phyloP scores from a whole-genome alignment of 2,113 vertebrate species.

The Lycocorax pyrrhopterus region DNA sequence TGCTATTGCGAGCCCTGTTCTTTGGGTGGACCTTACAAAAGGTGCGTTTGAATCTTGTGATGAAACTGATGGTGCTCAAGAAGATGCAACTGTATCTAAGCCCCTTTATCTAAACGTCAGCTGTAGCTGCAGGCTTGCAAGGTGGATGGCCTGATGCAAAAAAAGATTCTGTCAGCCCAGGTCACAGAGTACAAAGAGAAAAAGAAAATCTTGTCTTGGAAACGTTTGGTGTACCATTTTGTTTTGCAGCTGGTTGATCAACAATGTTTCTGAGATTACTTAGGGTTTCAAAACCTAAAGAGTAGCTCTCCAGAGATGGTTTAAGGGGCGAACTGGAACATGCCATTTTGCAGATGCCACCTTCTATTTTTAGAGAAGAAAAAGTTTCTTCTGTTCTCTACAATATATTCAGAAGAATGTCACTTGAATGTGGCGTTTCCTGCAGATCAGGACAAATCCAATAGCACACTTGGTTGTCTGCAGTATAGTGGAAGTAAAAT shows the following conservation, averaged over 20 bases:
- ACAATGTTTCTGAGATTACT: not conserved
- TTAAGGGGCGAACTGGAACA: not conserved
- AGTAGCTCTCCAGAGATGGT: not conserved
- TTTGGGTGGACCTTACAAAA: not conserved
- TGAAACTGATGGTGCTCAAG: not conserved
- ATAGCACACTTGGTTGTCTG: not conserved
- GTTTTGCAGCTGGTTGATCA: not conserved
- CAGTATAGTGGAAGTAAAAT: not conserved
- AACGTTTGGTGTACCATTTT: not conserved
- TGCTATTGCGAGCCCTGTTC: not conserved
- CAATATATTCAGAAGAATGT: not conserved
- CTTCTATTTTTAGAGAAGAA: not conserved
- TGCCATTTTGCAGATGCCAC: not conserved
- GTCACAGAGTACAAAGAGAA: not conserved
- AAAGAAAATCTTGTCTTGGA: not conserved
- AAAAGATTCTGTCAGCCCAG: not conserved
- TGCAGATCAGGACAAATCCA: not conserved
- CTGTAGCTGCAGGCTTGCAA: not conserved
- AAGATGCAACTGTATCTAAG: not conserved
- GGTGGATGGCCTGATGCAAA: not conserved
- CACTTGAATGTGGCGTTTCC: not conserved
- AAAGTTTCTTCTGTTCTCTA: not conserved
- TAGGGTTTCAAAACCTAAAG: not conserved
- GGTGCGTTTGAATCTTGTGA: not conserved
- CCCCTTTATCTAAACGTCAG: not conserved